Evolutionary conservation across 1,140 invertebrate species (phyloP).

Genomic region (Platorchestia sp.): DNA sequence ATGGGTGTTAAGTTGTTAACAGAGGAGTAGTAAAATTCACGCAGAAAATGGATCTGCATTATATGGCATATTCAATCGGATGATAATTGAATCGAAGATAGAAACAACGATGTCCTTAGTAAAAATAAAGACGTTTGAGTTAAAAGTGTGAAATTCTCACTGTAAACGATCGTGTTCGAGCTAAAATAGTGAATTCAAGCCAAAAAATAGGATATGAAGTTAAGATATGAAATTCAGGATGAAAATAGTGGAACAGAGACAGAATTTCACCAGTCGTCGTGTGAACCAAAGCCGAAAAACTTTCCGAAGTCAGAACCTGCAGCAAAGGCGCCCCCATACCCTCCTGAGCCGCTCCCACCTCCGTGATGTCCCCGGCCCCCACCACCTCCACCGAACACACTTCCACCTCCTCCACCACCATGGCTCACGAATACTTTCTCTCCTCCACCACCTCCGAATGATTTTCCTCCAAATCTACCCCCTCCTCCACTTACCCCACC

Average conservation of each 20-base stretch:
- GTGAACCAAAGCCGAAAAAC: not conserved
- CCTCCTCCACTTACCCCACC: no score
- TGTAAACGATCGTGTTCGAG: no score
- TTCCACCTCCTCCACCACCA: not conserved
- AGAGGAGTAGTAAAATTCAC: not conserved
- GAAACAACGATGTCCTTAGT: no score
- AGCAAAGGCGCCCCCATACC: not conserved
- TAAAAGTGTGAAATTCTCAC: no score
- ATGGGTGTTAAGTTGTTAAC: not conserved
- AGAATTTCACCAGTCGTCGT: not conserved
- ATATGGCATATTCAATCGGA: no score
- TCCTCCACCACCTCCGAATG: not conserved
- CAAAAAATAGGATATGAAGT: no score
- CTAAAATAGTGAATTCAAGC: no score
- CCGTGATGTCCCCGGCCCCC: not conserved
- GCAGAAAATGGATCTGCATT: no score
- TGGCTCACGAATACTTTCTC: not conserved
- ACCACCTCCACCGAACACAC: not conserved
- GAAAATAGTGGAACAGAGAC: no score
- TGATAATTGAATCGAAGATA: no score
- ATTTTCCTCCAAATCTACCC: not conserved
- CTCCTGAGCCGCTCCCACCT: not conserved
- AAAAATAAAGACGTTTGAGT: no score
- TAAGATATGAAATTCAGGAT: no score
- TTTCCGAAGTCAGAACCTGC: not conserved